phyloP scores from a whole-genome alignment of 2,113 vertebrate genomes.

The Limnothrissa miodon region DNA sequence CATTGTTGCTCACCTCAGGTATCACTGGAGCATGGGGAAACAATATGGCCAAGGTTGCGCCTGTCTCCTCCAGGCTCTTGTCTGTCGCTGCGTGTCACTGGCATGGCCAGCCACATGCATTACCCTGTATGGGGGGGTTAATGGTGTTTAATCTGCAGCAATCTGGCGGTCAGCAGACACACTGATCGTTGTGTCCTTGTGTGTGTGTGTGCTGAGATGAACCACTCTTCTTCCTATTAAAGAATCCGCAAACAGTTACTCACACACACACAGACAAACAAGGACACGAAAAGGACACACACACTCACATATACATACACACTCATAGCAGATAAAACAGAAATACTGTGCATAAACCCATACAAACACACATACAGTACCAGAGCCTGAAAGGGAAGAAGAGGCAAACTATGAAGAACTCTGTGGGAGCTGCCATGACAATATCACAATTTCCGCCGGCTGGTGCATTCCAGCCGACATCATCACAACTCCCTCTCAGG shows the following conservation, averaged over 20 bases:
- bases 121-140: background rate
- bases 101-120: background rate
- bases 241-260: background rate
- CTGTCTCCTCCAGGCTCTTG: background rate
- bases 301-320: background rate
- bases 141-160: constrained; percentile 3
- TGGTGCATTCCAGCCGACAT: background rate
- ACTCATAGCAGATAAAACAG: background rate
- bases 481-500: background rate
- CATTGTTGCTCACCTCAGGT: background rate
- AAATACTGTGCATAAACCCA: background rate
- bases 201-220: background rate
- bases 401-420: background rate
- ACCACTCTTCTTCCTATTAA: background rate
- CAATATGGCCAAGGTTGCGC: background rate
- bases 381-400: background rate
- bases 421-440: background rate
- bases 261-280: background rate
- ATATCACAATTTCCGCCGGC: background rate
- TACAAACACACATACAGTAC: background rate
- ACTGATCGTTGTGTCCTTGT: background rate
- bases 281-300: too few species aligned
- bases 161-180: background rate
- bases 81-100: background rate
- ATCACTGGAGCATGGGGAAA: background rate